Evolutionary conservation across 2,797 vertebrate genomes (phyloP).

Genomic region (Geotria australis): DNA sequence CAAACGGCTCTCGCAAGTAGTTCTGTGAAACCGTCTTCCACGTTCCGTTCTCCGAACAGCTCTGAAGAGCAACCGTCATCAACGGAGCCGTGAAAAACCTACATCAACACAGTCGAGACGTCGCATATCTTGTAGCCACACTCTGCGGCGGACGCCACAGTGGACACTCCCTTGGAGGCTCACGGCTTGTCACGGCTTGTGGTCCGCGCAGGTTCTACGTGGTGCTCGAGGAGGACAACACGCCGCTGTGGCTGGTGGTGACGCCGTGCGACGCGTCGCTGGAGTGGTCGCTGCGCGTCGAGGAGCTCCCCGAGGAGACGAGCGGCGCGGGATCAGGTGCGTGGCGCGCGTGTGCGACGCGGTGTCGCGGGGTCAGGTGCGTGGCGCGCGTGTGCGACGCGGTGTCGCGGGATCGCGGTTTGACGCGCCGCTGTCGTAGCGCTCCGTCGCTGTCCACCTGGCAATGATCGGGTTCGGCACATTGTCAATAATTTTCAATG

Average conservation of each 20-base stretch:
- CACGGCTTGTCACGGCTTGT: too few relatives aligned
- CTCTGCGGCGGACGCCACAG: too few relatives aligned
- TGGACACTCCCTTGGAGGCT: too few relatives aligned
- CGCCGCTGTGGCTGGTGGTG: constrained; percentile 66
- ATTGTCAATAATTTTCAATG: neutral
- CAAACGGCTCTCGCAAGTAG: too few relatives aligned
- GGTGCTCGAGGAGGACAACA: constrained; percentile 93
- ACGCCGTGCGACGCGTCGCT: constrained; percentile 83
- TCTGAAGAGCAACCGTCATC: too few relatives aligned
- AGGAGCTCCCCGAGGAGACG: constrained; percentile 68
- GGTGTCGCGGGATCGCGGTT: constrained; percentile 21
- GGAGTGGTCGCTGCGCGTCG: constrained; percentile 75
- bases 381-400: constrained; percentile 17
- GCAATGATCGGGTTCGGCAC: neutral
- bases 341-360: constrained; percentile 1
- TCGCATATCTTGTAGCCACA: too few relatives aligned
- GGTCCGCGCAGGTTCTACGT: constrained; percentile 47
- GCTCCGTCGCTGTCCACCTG: too few relatives aligned
- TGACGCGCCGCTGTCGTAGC: too few relatives aligned
- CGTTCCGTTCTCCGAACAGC: too few relatives aligned
- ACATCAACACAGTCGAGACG: too few relatives aligned
- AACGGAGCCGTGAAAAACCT: too few relatives aligned
- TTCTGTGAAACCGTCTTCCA: too few relatives aligned
- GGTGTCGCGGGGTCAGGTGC: constrained; percentile 8
- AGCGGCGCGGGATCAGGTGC: constrained; percentile 47